phyloP scores from a whole-genome alignment of 2,888 invertebrate genomes.

The Lamproptera curius region DNA sequence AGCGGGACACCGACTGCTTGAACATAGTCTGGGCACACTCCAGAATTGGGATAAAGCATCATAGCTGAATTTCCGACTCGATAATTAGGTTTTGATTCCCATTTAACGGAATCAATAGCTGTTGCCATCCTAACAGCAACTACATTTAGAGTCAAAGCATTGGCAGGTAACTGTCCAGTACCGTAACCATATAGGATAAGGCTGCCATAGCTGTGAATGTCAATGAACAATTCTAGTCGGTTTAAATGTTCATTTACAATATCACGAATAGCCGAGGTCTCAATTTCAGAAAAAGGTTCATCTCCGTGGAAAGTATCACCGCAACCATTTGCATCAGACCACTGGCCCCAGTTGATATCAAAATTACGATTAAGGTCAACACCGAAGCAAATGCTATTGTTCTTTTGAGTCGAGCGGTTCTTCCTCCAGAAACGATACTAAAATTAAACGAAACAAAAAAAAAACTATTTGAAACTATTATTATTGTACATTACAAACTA shows the following conservation, averaged over 20 bases:
- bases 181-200: constrained; percentile 69
- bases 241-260: constrained; percentile 66
- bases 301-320: constrained; percentile 80
- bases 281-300: constrained; percentile 82
- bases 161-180: constrained; percentile 61
- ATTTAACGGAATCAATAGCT: constrained; percentile 68
- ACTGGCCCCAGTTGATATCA: constrained; percentile 77
- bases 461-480: too few species aligned
- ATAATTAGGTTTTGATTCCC: constrained; percentile 57
- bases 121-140: constrained; percentile 59
- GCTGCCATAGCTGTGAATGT: constrained; percentile 86
- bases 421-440: constrained; percentile 82
- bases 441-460: too few species aligned
- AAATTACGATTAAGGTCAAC: constrained; percentile 88
- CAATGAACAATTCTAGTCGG: constrained; percentile 80
- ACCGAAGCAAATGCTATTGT: constrained; percentile 72
- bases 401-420: constrained; percentile 61
- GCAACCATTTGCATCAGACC: constrained; percentile 72
- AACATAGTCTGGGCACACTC: constrained; percentile 82
- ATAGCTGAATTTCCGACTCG: constrained; percentile 67
- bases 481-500: too few species aligned
- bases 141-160: constrained; percentile 56
- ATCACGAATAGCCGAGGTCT: constrained; percentile 76
- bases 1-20: constrained; percentile 69
- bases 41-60: constrained; percentile 77